Conservation (phyloP, 2,888 invertebrate species). For the Drosophila sordidapex region DNA sequence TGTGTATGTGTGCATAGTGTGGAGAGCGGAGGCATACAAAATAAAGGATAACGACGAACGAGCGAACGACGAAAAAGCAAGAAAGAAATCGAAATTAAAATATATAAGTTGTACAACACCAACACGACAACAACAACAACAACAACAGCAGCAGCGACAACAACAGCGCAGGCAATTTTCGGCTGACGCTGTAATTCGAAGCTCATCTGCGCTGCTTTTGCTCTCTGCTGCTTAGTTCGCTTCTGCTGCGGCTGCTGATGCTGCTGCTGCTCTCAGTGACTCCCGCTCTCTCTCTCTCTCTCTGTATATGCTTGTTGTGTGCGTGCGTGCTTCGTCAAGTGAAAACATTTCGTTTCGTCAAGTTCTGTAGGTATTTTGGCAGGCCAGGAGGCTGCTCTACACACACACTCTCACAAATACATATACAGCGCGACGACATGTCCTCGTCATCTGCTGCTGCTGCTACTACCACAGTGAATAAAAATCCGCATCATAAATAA, state of each 20-base stretch:
- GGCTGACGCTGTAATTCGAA: slow-evolving; percentile 76
- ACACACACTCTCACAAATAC: slow-evolving; percentile 58
- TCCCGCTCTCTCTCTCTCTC: slow-evolving; percentile 4
- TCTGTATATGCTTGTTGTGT: slow-evolving; percentile 12
- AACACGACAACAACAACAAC: slow-evolving; percentile 34
- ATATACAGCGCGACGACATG: slow-evolving; percentile 55
- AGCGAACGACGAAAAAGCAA: slow-evolving; percentile 63
- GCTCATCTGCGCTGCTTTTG: slow-evolving; percentile 64
- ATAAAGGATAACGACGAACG: slow-evolving; percentile 71
- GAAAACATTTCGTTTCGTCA: slow-evolving; percentile 75
- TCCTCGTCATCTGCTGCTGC: slow-evolving; percentile 59
- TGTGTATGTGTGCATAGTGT: neutral
- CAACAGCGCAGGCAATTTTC: slow-evolving; percentile 59
- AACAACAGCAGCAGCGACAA: slow-evolving; percentile 40
- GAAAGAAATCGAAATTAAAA: slow-evolving; percentile 80
- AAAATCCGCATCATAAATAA: slow-evolving; percentile 43
- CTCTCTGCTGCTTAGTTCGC: slow-evolving; percentile 35
- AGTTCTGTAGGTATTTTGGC: slow-evolving; percentile 79
- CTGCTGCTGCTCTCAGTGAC: slow-evolving; percentile 27
- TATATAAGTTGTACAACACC: slow-evolving; percentile 65
- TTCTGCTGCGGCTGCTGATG: slow-evolving; percentile 21
- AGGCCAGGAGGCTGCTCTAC: slow-evolving; percentile 32
- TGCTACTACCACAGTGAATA: slow-evolving; percentile 44
- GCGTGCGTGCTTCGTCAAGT: slow-evolving; percentile 66
- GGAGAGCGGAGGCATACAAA: slow-evolving; percentile 58